A percentile compares a stretch with the other conserved stretches of the same genome.
Conservation (phyloP, 2,888 invertebrate genomes). For the Conomelus anceps region DNA sequence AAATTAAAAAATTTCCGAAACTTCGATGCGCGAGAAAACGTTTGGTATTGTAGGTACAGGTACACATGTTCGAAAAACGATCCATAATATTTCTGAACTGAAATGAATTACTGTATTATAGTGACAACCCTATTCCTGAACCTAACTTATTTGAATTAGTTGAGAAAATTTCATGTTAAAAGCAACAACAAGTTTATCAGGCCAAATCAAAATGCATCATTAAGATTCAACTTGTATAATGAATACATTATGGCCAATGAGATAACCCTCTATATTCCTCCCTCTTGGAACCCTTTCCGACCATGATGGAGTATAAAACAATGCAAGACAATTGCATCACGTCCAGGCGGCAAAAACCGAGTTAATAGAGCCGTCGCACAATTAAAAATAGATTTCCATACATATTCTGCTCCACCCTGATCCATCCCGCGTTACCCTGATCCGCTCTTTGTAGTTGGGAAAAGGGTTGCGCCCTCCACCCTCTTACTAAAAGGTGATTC, state of each 20-base stretch:
- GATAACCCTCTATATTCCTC: neutral
- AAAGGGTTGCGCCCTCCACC: neutral
- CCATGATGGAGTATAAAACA: neutral
- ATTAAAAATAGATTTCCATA: neutral
- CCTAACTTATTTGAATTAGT: too few species aligned
- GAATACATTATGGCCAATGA: neutral
- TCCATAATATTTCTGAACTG: too few species aligned
- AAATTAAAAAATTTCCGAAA: too few species aligned
- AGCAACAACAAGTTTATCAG: too few species aligned
- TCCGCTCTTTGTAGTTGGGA: neutral
- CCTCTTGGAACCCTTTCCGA: neutral
- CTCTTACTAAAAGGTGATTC: neutral
- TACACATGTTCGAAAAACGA: too few species aligned
- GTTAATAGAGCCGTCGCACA: neutral
- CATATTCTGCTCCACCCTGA: neutral
- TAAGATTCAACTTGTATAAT: neutral
- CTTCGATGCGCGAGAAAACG: too few species aligned
- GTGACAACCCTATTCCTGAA: too few species aligned
- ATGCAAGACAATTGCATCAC: neutral
- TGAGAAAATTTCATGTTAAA: too few species aligned
- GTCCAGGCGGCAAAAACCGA: neutral
- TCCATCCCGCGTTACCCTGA: neutral
- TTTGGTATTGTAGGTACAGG: too few species aligned
- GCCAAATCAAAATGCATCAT: too few species aligned
- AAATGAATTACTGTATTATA: too few species aligned